Evolutionary conservation across 1,140 invertebrate genomes (phyloP).

Genomic region (Drosophila neocordata): DNA sequence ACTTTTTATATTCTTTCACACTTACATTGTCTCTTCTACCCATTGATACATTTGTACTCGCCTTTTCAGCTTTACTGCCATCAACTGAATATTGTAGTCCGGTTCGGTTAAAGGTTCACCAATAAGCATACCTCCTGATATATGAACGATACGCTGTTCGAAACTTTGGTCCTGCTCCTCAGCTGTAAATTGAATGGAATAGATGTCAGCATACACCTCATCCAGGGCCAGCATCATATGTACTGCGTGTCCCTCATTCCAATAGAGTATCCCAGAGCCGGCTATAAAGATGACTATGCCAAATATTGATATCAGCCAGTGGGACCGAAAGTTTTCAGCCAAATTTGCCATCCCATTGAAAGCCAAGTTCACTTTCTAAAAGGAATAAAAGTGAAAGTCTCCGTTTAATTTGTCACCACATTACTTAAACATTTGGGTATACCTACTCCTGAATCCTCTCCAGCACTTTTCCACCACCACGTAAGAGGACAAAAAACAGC

Average conservation of each 20-base stretch:
- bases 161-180: slow-evolving; percentile 85
- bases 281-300: slow-evolving; percentile 84
- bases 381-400: background rate
- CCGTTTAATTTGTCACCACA: background rate
- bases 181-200: slow-evolving; percentile 84
- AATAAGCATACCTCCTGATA: slow-evolving; percentile 88
- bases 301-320: slow-evolving; percentile 86
- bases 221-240: slow-evolving; percentile 88
- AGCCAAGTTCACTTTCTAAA: background rate
- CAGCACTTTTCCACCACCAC: background rate
- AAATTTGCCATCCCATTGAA: slow-evolving; percentile 78
- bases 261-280: slow-evolving; percentile 87
- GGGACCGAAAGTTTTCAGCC: slow-evolving; percentile 85
- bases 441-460: background rate
- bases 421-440: background rate
- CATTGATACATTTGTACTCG: slow-evolving; percentile 96
- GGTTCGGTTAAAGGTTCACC: slow-evolving; percentile 92
- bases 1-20: background rate
- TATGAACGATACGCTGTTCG: slow-evolving; percentile 90
- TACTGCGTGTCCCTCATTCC: slow-evolving; percentile 90
- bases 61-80: slow-evolving; percentile 89
- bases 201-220: slow-evolving; percentile 87
- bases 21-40: slow-evolving; percentile 88
- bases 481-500: background rate
- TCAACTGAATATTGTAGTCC: slow-evolving; percentile 90